phyloP scores from a whole-genome alignment of 2,797 vertebrate species.

The Steatocranus sp. region DNA sequence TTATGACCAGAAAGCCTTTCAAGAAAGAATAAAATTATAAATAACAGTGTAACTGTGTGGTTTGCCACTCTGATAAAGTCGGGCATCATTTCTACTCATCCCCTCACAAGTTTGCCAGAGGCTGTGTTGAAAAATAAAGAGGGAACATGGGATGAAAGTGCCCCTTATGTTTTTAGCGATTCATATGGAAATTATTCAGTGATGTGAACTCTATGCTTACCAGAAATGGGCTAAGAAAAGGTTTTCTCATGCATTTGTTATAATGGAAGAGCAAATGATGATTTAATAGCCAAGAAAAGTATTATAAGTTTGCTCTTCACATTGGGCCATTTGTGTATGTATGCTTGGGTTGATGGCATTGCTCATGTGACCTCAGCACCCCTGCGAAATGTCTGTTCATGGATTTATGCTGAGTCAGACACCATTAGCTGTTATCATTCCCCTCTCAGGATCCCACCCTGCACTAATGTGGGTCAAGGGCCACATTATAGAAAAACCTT shows the following conservation, averaged over 20 bases:
- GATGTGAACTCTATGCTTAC: background rate
- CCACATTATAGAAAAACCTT: conserved; percentile 51
- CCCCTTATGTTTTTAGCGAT: conserved; percentile 4
- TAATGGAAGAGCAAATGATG: background rate
- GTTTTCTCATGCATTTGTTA: background rate
- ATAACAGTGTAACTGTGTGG: background rate
- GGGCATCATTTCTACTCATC: conserved; percentile 2
- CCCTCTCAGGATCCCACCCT: conserved; percentile 49
- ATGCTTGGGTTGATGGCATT: conserved; percentile 6
- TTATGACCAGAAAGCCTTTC: background rate
- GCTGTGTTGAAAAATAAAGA: conserved; percentile 29
- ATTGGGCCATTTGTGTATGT: conserved; percentile 10
- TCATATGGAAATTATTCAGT: conserved; percentile 16
- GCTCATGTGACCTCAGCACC: conserved; percentile 33
- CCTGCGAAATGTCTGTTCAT: conserved; percentile 22
- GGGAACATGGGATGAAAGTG: conserved; percentile 12
- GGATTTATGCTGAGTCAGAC: conserved; percentile 60
- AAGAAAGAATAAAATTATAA: background rate
- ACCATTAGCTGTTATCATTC: conserved; percentile 55
- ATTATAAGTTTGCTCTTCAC: background rate
- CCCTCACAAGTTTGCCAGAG: background rate
- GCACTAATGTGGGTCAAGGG: conserved; percentile 61
- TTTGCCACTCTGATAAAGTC: background rate
- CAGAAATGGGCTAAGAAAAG: background rate
- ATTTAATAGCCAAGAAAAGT: background rate